A percentile compares a stretch with the other conserved stretches of the same genome.
These are phyloP conservation scores for Aproaerema taeniolella DNA, from an alignment of 2,888 invertebrate genomes.

Conservation along the genomic window DNA sequence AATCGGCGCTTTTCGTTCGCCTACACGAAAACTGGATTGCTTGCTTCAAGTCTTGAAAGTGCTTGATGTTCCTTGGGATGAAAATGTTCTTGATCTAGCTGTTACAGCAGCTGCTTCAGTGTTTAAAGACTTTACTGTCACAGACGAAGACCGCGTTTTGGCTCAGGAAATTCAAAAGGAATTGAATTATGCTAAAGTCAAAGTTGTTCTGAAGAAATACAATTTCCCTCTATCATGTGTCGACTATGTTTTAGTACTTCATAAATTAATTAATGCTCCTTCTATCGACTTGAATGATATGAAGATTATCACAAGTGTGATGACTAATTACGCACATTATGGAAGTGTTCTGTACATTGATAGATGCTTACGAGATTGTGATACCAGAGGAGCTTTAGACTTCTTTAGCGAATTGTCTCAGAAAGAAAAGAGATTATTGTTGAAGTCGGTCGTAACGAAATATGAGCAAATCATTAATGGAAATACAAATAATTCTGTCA, in stretches of 20 bases:
- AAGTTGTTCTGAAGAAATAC: constrained; percentile 66
- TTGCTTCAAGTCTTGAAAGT: constrained; percentile 61
- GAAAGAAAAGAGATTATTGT: constrained; percentile 43
- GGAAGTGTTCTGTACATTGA: constrained; percentile 54
- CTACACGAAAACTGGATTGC: constrained; percentile 53
- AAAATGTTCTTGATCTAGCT: constrained; percentile 47
- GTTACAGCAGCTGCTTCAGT: constrained; percentile 47
- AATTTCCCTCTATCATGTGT: constrained; percentile 59
- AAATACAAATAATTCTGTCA: constrained; percentile 27
- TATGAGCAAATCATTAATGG: constrained; percentile 58
- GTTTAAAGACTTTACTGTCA: constrained; percentile 54
- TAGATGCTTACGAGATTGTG: constrained; percentile 56
- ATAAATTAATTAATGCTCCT: constrained; percentile 49
- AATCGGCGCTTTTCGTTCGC: constrained; percentile 50
- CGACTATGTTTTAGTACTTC: constrained; percentile 55
- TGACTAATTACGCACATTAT: constrained; percentile 45
- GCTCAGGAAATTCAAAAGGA: constrained; percentile 62
- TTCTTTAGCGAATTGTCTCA: constrained; percentile 45
- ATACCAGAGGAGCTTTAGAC: constrained; percentile 51
- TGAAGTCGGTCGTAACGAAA: constrained; percentile 50
- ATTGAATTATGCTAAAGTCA: constrained; percentile 60
- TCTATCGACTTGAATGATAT: constrained; percentile 53
- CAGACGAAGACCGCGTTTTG: constrained; percentile 47
- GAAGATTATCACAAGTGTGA: constrained; percentile 46
- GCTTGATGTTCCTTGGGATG: constrained; percentile 64